These are phyloP conservation scores for Eupithecia tripunctaria DNA, from an alignment of 2,888 invertebrate species.

Conservation along the genomic window DNA sequence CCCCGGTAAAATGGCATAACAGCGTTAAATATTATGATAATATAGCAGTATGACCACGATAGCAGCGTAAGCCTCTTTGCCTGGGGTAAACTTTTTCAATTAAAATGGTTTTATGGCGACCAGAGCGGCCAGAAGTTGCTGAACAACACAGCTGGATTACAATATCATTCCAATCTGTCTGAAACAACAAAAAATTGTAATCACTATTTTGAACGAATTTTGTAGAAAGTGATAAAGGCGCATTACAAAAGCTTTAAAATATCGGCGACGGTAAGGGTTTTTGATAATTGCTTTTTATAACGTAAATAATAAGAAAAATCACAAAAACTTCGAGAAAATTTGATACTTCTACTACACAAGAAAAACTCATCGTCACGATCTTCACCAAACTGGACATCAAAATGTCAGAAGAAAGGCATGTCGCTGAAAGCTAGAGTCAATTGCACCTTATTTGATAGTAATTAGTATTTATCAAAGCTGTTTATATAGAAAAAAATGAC, in stretches of 20 bases:
- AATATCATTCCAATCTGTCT: neutral
- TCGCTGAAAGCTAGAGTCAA: too few relatives aligned
- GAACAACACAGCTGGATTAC: conserved; percentile 10
- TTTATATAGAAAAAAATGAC: too few relatives aligned
- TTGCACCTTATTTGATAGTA: too few relatives aligned
- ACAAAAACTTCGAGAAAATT: neutral
- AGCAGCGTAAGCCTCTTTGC: conserved; percentile 42
- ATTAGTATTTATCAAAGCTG: too few relatives aligned
- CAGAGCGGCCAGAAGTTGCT: conserved; percentile 25
- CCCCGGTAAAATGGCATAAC: conserved; percentile 11
- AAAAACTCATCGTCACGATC: too few relatives aligned
- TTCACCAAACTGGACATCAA: too few relatives aligned
- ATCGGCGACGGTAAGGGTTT: neutral
- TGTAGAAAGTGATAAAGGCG: neutral
- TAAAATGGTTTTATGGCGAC: conserved; percentile 48
- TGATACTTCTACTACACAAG: neutral
- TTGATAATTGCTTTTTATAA: neutral
- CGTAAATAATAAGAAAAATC: neutral
- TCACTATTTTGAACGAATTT: neutral
- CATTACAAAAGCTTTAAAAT: neutral
- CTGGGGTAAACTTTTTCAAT: conserved; percentile 47
- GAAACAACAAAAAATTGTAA: neutral
- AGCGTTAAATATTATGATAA: conserved; percentile 27
- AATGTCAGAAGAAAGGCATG: too few relatives aligned
- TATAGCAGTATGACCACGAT: conserved; percentile 19